Percentiles rank a stretch among this genome's conserved stretches.
phyloP scores from a whole-genome alignment of 2,888 invertebrate species.

The Dione juno region DNA sequence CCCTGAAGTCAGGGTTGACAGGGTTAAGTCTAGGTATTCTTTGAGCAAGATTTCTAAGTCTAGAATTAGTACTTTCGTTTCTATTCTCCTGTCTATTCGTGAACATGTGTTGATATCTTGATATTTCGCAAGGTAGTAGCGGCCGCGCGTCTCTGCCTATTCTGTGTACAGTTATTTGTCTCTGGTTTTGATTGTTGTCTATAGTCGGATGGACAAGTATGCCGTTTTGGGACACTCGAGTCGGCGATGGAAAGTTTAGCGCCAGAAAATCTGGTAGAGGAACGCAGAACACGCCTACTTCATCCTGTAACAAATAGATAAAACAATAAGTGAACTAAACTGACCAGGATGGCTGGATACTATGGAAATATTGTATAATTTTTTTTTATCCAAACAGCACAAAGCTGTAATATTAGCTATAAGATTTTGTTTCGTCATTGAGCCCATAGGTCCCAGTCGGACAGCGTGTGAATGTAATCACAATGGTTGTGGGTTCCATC shows the following conservation, averaged over 20 bases:
- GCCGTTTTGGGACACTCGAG: conserved; percentile 54
- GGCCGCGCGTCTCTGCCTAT: conserved; percentile 83
- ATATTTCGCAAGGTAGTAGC: conserved; percentile 78
- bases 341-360: too few species aligned
- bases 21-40: conserved; percentile 67
- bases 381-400: too few species aligned
- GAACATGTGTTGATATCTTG: conserved; percentile 76
- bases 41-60: conserved; percentile 65
- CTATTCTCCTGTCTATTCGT: conserved; percentile 55
- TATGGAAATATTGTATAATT: too few species aligned
- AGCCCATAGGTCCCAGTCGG: too few species aligned
- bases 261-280: conserved; percentile 73
- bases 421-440: too few species aligned
- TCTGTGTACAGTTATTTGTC: conserved; percentile 83
- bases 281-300: conserved; percentile 74
- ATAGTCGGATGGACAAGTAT: conserved; percentile 58
- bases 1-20: conserved; percentile 57
- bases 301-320: conserved; percentile 62
- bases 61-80: conserved; percentile 56
- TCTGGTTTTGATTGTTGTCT: conserved; percentile 54
- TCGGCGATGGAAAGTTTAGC: conserved; percentile 63
- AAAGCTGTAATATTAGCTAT: too few species aligned
- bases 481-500: too few species aligned
- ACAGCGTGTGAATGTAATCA: too few species aligned
- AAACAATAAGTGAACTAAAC: background rate